phyloP scores from a whole-genome alignment of 2,797 vertebrate species.

The Syngnathus rostellatus region DNA sequence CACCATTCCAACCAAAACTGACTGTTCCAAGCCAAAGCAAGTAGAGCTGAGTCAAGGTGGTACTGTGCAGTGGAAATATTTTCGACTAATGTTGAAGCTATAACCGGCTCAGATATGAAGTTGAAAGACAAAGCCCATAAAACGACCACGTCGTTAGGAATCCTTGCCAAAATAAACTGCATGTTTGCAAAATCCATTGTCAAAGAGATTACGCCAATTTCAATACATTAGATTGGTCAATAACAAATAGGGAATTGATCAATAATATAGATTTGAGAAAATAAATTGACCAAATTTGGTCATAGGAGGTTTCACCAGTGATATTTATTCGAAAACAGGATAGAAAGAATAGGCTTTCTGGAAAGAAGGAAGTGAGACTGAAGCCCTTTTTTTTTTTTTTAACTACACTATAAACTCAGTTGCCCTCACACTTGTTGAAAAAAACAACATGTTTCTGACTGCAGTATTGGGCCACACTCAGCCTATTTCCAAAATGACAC shows the following conservation, averaged over 20 bases:
- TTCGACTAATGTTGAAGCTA: too few relatives aligned
- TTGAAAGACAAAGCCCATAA: too few relatives aligned
- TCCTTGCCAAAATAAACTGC: too few relatives aligned
- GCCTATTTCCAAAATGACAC: neutral
- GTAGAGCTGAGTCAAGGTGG: neutral
- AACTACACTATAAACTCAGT: neutral
- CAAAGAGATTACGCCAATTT: too few relatives aligned
- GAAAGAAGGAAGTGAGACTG: slow-evolving; percentile 5
- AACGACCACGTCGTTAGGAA: too few relatives aligned
- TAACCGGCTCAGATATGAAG: too few relatives aligned
- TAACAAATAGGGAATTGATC: too few relatives aligned
- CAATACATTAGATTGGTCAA: too few relatives aligned
- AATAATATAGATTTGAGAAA: too few relatives aligned
- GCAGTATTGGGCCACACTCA: neutral
- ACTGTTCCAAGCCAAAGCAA: neutral
- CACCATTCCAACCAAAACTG: neutral
- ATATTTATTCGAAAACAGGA: neutral
- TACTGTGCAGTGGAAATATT: neutral
- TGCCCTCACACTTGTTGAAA: neutral
- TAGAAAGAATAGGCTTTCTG: neutral
- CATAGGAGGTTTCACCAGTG: too few relatives aligned
- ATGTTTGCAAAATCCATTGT: too few relatives aligned
- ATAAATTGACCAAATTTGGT: too few relatives aligned
- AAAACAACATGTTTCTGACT: neutral
- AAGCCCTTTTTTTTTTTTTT: neutral